Base-by-base conservation (phyloP, 2,888 invertebrate species). In the Hypsopygia costalis region DNA sequence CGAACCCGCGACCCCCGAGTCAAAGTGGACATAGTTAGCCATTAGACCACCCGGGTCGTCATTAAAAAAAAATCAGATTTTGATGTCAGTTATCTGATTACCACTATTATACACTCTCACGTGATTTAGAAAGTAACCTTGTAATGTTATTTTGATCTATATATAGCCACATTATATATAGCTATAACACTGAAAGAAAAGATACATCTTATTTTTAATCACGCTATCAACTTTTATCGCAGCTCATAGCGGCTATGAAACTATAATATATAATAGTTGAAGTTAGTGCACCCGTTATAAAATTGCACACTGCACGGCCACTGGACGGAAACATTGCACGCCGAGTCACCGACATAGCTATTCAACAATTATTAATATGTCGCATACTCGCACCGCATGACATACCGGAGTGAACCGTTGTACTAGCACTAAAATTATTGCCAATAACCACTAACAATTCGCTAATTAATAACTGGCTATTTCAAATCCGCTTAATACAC, bases 271-370 rank as follows among this genome's bases (percentile, higher is more conserved):
- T 4, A 25, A 25, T 52, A 52, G 36, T 48, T 47, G 54, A 53
- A 57, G 16, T 16, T 16, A 16, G 16, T 16, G 16, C 62, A 55
- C 52, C 46, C 46, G 44, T 48, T 62, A 52, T 62, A 53, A 72
- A 77, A 80, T 78, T 75, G 65, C 62, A 74, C 52, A 71, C 48
- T 64, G 67, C 70, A 68, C 63, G 73, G 70, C 64, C 71, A 73
- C 57, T 73, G 73, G 70, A 72, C 78, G 69, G 71, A 74, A 76
- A 70, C 72, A 75, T 73, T 62, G 60, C 61, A 58, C 49, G 47
- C 40, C 57, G 16, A 16, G 16, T 25, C 25, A 25, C 5, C 25
- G n/a, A 25, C 25, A 25, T 25, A 53, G 42, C 47, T 41, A 42
- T 40, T 47, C 55, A 55, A 68, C 66, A 62, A 67, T 68, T 69